Evolutionary conservation across 2,888 invertebrate species (phyloP).

Genomic region (Periphyllus acericola): DNA sequence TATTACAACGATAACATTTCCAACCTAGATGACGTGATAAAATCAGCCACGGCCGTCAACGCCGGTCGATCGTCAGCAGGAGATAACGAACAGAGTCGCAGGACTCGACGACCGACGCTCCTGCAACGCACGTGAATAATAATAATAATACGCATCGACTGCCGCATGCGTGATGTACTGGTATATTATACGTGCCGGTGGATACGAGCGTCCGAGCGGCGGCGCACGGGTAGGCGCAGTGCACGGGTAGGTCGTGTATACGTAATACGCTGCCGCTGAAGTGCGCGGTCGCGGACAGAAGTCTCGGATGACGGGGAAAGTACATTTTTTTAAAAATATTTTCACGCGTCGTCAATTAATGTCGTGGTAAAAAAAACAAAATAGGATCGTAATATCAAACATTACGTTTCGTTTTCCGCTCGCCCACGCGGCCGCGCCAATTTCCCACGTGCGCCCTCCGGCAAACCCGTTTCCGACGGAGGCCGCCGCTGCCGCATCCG

Average conservation of each 20-base stretch:
- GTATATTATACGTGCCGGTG: too few relatives aligned
- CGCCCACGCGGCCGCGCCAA: conserved; percentile 4
- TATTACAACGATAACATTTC: background rate
- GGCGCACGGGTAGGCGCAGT: background rate
- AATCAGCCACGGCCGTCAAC: background rate
- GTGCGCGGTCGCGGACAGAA: too few relatives aligned
- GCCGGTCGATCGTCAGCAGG: background rate
- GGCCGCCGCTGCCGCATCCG: conserved; percentile 10
- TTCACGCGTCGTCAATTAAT: background rate
- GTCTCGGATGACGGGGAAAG: too few relatives aligned
- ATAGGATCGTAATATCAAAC: background rate
- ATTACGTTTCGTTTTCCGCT: background rate
- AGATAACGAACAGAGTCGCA: background rate
- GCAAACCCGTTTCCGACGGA: conserved; percentile 42
- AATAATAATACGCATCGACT: background rate
- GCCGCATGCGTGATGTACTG: background rate
- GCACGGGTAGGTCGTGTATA: background rate
- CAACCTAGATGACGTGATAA: background rate
- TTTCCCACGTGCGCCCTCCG: conserved; percentile 32
- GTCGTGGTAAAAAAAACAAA: too few relatives aligned
- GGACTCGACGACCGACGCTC: background rate
- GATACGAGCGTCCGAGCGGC: too few relatives aligned
- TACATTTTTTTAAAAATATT: too few relatives aligned
- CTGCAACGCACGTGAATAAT: background rate
- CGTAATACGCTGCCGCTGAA: too few relatives aligned